Conservation (phyloP, 2,888 invertebrate species). For the Pandemis heparana region DNA sequence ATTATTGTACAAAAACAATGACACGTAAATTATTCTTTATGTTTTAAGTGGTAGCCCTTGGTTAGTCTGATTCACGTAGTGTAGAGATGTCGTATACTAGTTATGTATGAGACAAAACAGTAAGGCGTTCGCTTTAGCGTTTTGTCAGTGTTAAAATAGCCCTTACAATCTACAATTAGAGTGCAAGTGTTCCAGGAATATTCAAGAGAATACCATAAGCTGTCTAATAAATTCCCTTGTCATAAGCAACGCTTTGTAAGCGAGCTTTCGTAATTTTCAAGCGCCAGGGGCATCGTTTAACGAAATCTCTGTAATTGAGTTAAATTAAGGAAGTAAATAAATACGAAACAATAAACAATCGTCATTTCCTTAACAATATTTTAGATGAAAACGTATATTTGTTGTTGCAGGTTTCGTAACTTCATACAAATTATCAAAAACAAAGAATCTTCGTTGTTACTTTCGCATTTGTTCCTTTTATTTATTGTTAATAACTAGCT, state of each 20-base stretch:
- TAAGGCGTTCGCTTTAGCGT: constrained; percentile 17
- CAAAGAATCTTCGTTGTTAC: neutral
- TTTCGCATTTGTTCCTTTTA: neutral
- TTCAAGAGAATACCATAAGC: constrained; percentile 32
- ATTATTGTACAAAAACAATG: no score
- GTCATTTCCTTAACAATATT: constrained; percentile 16
- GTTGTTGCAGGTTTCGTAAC: neutral
- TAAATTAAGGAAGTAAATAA: constrained; percentile 40
- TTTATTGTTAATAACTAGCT: no score
- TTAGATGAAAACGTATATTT: neutral
- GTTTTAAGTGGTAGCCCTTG: neutral
- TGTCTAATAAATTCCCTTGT: constrained; percentile 42
- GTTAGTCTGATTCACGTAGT: constrained; percentile 1
- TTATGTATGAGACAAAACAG: constrained; percentile 13
- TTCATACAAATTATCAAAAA: neutral
- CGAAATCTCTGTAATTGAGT: constrained; percentile 42
- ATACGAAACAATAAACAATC: constrained; percentile 37
- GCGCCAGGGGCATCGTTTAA: constrained; percentile 38
- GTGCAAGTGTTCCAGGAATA: constrained; percentile 25
- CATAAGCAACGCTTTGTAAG: constrained; percentile 41
- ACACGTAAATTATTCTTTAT: neutral
- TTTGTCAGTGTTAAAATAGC: constrained; percentile 15
- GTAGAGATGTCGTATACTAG: neutral
- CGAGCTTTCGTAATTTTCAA: constrained; percentile 37
- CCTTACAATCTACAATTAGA: constrained; percentile 13